These are phyloP conservation scores for Megaptera novaeangliae DNA, from an alignment of 2,113 vertebrate genomes.

Conservation along the genomic window DNA sequence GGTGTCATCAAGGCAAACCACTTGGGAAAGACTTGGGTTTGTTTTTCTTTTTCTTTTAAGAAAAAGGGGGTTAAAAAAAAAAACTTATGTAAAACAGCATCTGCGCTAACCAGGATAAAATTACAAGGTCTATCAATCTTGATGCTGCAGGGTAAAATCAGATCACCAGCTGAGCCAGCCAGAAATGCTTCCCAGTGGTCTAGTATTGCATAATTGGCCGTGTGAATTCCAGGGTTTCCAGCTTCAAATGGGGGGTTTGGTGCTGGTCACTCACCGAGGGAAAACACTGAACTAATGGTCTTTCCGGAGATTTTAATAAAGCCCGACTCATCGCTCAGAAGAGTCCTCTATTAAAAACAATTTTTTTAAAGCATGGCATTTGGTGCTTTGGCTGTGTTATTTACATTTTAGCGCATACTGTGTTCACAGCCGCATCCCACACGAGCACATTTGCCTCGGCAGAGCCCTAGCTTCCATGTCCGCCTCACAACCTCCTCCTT, in stretches of 20 bases:
- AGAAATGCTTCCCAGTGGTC: conserved; percentile 69
- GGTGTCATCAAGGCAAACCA: background rate
- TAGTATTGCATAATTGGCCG: conserved; percentile 61
- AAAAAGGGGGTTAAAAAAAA: background rate
- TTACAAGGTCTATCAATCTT: conserved; percentile 71
- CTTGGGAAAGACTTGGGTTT: background rate
- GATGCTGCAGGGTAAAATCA: conserved; percentile 62
- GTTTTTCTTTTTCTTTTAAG: background rate
- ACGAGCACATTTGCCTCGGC: conserved; percentile 6
- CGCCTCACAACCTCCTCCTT: background rate
- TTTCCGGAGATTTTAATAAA: conserved; percentile 18
- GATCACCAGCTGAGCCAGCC: conserved; percentile 68
- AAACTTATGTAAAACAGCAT: conserved; percentile 47
- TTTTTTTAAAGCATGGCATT: background rate
- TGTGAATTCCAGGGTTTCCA: conserved; percentile 58
- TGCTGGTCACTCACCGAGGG: conserved; percentile 41
- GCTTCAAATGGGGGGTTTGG: conserved; percentile 7
- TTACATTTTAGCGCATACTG: conserved; percentile 55
- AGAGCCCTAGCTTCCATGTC: conserved; percentile 32
- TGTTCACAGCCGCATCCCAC: conserved; percentile 40
- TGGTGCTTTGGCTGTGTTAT: conserved; percentile 51
- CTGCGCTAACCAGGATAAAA: conserved; percentile 68
- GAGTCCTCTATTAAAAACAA: conserved; percentile 19
- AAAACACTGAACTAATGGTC: conserved; percentile 14
- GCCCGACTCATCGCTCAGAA: conserved; percentile 31